A percentile compares a stretch with the other conserved stretches of the same genome.
These are phyloP conservation scores for Pongo abelii DNA, from an alignment of 2,113 vertebrate genomes.

Conservation along the genomic window DNA sequence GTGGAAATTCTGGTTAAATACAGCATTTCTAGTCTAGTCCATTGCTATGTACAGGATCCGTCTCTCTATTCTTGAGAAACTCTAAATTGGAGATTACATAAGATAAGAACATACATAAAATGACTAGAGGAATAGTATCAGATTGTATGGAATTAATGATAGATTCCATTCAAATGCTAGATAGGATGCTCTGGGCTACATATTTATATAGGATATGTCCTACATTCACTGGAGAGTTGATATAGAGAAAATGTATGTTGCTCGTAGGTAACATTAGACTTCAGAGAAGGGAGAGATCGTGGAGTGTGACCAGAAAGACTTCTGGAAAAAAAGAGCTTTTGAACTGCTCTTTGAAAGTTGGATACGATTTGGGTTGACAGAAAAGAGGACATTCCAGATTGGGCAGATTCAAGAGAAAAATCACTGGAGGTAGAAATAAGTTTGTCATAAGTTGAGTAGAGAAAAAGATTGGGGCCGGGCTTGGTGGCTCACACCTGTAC, in stretches of 20 bases:
- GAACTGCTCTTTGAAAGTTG: constrained; percentile 45
- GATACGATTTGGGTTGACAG: constrained; percentile 21
- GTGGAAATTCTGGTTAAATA: constrained; percentile 16
- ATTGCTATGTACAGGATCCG: background rate
- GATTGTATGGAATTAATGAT: background rate
- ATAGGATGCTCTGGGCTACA: background rate
- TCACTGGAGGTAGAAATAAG: background rate
- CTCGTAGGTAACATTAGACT: background rate
- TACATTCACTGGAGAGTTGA: background rate
- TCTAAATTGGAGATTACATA: background rate
- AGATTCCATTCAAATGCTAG: constrained; percentile 15
- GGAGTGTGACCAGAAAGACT: background rate
- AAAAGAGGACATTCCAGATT: background rate
- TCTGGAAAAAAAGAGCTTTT: background rate
- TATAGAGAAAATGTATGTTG: background rate
- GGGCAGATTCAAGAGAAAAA: background rate
- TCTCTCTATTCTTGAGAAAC: background rate
- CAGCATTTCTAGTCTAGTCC: background rate
- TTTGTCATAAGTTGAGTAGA: background rate
- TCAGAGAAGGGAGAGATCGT: background rate
- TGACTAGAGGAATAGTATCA: background rate
- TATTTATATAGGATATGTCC: background rate
- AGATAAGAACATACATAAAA: constrained; percentile 9
- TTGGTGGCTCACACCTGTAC: too few relatives aligned
- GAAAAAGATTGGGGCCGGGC: background rate